A percentile compares a stretch with the other conserved stretches of the same genome.
Evolutionary conservation across 2,113 vertebrate species (phyloP).

Genomic region (Cyprinus carpio): DNA sequence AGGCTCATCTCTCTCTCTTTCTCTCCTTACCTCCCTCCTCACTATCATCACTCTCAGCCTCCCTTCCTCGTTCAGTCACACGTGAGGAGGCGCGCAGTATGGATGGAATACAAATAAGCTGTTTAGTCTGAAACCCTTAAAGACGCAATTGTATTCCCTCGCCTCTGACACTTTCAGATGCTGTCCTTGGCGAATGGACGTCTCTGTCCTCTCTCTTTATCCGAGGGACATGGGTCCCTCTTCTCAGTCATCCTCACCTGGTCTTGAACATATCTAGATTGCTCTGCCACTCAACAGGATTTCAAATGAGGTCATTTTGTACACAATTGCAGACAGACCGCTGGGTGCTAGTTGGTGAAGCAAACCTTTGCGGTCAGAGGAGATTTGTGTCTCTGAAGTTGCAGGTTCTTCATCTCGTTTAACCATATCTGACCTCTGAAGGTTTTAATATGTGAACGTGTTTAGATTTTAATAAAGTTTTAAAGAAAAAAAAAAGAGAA

Average conservation of each 20-base stretch:
- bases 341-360: background rate
- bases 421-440: background rate
- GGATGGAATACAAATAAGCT: conserved; percentile 77
- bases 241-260: conserved; percentile 21
- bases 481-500: too few relatives aligned
- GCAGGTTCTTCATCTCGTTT: background rate
- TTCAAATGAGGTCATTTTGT: conserved; percentile 14
- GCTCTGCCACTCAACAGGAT: background rate
- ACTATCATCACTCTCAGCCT: conserved; percentile 35
- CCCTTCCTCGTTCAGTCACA: conserved; percentile 69
- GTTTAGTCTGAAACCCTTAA: conserved; percentile 69
- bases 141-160: conserved; percentile 71
- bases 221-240: background rate
- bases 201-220: background rate
- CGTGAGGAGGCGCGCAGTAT: conserved; percentile 67
- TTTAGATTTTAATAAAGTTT: background rate
- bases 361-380: background rate
- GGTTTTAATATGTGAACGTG: background rate
- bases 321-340: background rate
- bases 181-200: background rate
- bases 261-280: conserved; percentile 12
- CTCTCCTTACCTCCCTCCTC: conserved; percentile 49
- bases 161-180: conserved; percentile 35
- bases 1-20: conserved; percentile 60
- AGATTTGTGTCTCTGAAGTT: background rate